Evolutionary conservation across 2,888 invertebrate genomes (phyloP).

Genomic region (Lysandra coridon): DNA sequence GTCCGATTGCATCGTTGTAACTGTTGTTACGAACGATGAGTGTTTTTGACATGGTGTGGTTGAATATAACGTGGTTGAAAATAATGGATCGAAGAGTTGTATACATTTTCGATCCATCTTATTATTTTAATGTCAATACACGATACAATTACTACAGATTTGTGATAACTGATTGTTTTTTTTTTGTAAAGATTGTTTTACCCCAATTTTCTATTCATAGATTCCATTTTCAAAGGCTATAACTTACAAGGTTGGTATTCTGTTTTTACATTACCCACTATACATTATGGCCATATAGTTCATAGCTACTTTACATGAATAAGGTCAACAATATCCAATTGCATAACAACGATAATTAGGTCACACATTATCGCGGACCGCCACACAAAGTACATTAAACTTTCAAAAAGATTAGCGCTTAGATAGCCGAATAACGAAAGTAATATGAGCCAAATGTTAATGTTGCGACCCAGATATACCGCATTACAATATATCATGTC

Average conservation of each 20-base stretch:
- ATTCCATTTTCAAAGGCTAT: too few relatives aligned
- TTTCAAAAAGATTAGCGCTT: neutral
- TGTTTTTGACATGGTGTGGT: neutral
- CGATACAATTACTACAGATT: neutral
- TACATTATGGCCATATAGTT: too few relatives aligned
- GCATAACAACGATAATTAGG: neutral
- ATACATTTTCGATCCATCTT: neutral
- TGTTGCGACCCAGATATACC: neutral
- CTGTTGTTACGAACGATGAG: neutral
- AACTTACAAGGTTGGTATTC: too few relatives aligned
- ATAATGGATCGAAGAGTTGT: neutral
- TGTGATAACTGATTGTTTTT: too few relatives aligned
- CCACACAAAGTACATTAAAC: neutral
- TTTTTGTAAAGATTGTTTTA: too few relatives aligned
- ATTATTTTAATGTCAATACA: neutral
- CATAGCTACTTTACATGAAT: too few relatives aligned
- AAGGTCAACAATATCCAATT: neutral
- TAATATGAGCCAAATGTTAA: neutral
- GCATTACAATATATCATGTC: conserved; percentile 2
- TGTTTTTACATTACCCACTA: too few relatives aligned
- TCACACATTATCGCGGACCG: neutral
- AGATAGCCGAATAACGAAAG: neutral
- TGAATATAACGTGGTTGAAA: neutral
- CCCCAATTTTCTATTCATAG: too few relatives aligned
- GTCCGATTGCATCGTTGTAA: conserved; percentile 5